Percentiles rank a stretch among this genome's conserved stretches.
phyloP scores from a whole-genome alignment of 2,888 invertebrate species.

The Tridacna gigas region DNA sequence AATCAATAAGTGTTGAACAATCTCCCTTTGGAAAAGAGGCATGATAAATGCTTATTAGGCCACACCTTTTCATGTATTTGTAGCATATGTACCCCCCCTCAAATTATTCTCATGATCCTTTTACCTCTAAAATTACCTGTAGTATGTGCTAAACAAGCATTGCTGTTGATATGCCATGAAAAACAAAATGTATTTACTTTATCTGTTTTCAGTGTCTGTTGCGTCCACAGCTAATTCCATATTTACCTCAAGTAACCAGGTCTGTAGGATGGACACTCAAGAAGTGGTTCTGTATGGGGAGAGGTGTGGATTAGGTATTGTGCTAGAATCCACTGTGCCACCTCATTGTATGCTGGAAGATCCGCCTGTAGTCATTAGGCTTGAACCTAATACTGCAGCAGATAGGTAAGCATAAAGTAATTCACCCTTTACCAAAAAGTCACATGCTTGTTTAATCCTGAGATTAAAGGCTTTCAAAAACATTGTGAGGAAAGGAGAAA shows the following conservation, averaged over 20 bases:
- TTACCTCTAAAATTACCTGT: too few species aligned
- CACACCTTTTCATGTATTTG: too few species aligned
- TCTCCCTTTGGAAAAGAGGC: too few species aligned
- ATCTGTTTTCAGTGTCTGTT: conserved; percentile 71
- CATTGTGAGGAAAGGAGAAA: too few species aligned
- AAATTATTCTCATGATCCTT: too few species aligned
- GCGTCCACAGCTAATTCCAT: conserved; percentile 77
- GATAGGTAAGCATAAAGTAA: conserved; percentile 85
- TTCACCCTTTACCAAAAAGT: not conserved
- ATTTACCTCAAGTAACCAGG: conserved; percentile 77
- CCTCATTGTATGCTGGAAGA: conserved; percentile 78
- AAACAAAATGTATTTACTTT: not conserved
- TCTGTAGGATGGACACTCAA: conserved; percentile 87
- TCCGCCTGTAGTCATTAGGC: conserved; percentile 86
- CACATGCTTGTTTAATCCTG: too few species aligned
- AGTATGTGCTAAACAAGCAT: too few species aligned
- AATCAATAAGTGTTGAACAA: too few species aligned
- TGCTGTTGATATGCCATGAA: too few species aligned
- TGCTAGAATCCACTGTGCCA: conserved; percentile 85
- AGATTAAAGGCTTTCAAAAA: too few species aligned
- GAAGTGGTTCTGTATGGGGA: conserved; percentile 87
- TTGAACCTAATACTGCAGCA: conserved; percentile 87
- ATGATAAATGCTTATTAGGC: too few species aligned
- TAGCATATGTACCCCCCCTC: too few species aligned
- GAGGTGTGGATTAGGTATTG: conserved; percentile 86